Evolutionary conservation across 2,797 vertebrate genomes (phyloP), one percentile per base, ranked within the genome.

Genomic region (Sternotherus odoratus): DNA sequence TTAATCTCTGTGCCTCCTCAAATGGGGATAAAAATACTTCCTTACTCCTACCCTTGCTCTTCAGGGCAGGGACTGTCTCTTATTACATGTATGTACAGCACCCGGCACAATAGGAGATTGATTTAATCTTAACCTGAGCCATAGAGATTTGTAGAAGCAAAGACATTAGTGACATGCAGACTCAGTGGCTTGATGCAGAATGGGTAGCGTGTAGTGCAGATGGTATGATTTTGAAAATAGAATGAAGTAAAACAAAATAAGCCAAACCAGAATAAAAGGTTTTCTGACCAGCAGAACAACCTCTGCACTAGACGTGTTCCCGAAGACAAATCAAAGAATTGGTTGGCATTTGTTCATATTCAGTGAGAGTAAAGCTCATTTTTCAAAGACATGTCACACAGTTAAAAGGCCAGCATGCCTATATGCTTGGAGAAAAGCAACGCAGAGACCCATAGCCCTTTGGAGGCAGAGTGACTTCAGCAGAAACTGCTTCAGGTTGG

Each of bases 361-460:
- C 93, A 96, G 54, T 48, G 85, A 86, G 72, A 63, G 72, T 74
- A 79, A 86, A 82, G 90, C 91, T n/a, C 1, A 5, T 50, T 96
- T 97, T 95, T 94, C 91, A 94, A 94, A 95, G 56, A 49, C n/a
- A 82, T 77, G 86, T 87, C 92, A 91, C 77, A 56, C 60, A 91
- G 93, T 74, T 86, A 87, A 97, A 96, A 94, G 91, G 92, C 89
- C 94, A 95, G 96, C 80, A 72, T 74, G 81, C 87, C 85, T 77
- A 16, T 49, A 63, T 39, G 79, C 26, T 26, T 79, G 85, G 95
- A 77, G 89, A 78, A 91, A 57, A 49, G 83, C 54, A 81, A 92
- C 75, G 63, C 92, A 95, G 90, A 79, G 94, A 96, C 83, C 72
- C 83, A 51, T 24, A 26, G 69, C 19, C 93, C 82, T 94, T 86